Evolutionary conservation across 2,113 vertebrate species (phyloP).

Genomic region (Anarrhichthys ocellatus): DNA sequence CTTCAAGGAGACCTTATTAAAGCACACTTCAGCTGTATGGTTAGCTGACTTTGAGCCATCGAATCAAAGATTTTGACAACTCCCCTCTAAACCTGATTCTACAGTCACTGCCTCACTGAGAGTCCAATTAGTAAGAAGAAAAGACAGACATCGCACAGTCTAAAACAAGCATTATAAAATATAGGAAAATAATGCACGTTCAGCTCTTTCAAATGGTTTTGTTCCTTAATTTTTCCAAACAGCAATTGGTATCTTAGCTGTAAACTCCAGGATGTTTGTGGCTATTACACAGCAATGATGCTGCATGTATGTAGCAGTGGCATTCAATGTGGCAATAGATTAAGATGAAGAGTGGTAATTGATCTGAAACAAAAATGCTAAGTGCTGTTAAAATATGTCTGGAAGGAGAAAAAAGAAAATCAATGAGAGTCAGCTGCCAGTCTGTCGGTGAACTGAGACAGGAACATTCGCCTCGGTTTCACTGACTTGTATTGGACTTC

Average conservation of each 20-base stretch:
- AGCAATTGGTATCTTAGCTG: background rate
- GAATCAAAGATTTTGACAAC: constrained; percentile 76
- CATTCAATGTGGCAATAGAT: background rate
- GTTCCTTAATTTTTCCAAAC: background rate
- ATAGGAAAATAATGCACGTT: background rate
- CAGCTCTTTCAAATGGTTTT: background rate
- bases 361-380: constrained; percentile 11
- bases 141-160: constrained; percentile 8
- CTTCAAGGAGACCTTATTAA: constrained; percentile 74
- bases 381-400: constrained; percentile 26
- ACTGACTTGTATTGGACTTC: constrained; percentile 4
- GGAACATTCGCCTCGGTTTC: background rate
- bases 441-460: constrained; percentile 3
- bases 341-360: background rate
- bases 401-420: background rate
- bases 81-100: constrained; percentile 51
- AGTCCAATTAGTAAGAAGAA: constrained; percentile 68
- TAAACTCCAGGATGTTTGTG: background rate
- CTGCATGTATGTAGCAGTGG: background rate
- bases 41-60: constrained; percentile 71
- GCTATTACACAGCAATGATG: background rate
- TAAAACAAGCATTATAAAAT: constrained; percentile 17
- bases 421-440: constrained; percentile 5
- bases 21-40: constrained; percentile 64
- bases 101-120: constrained; percentile 46